Evolutionary conservation across 1,140 invertebrate species (phyloP).

Genomic region (Gyrodactylus bullatarudis): DNA sequence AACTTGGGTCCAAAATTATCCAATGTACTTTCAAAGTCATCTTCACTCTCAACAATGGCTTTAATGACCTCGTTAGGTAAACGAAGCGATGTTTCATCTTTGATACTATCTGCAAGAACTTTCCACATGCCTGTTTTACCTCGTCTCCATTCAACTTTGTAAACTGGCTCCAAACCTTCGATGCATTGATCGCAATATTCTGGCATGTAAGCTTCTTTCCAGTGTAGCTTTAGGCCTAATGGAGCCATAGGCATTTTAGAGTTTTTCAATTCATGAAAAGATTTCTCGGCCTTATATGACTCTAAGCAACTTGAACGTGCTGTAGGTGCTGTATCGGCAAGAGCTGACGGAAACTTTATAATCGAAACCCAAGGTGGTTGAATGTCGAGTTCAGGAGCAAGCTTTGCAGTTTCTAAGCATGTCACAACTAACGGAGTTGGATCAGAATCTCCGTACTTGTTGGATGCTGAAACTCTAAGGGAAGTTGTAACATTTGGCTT

Average conservation of each 20-base stretch:
- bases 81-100: background rate
- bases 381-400: background rate
- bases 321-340: background rate
- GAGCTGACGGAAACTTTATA: background rate
- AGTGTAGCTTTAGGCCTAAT: background rate
- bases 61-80: background rate
- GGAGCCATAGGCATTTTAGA: background rate
- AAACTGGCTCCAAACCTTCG: background rate
- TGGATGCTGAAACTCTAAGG: background rate
- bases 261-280: background rate
- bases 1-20: background rate
- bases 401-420: background rate
- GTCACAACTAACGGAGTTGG: background rate
- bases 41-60: background rate
- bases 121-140: background rate
- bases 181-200: background rate
- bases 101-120: background rate
- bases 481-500: background rate
- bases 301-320: background rate
- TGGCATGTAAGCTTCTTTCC: background rate
- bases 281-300: background rate
- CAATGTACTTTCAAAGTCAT: background rate
- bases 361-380: background rate
- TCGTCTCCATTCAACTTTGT: background rate
- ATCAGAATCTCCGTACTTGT: background rate